Evolutionary conservation across 2,113 vertebrate species (phyloP), one percentile per base, ranked within the genome.

Genomic region (Agapornis roseicollis): DNA sequence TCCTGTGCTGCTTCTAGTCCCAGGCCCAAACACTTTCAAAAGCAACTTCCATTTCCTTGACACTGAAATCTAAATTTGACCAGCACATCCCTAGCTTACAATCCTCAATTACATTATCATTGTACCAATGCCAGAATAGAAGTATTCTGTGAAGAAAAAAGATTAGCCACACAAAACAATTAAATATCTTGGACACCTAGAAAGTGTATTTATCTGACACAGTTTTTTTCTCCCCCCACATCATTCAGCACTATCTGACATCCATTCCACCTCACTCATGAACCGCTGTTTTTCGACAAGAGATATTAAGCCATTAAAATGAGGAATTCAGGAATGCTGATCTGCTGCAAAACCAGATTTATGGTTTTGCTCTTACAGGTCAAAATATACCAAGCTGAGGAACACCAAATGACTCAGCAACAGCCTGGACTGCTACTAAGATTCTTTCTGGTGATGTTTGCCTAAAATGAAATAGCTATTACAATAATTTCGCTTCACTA

Each of bases 341-440:
- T 88, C 31, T 89, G 68, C 69, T 94, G 68, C 70, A 88, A 85
- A 78, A 97, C 89, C 56, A 96, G 64, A 97, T 94, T 92, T 88
- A 79, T 68, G 71, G 74, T 41, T 92, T 81, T 79, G 39, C 52
- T 95, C 84, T 73, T 78, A 95, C 88, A 95, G 68, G 91, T 91
- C 90, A 95, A 91, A 94, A 94, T 88, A 94, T 25, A 92, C n/a
- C 29, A 8, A 82, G 31, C 74, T 52, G 63, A 96, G 53, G 96
- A 97, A 94, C 47, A 79, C 52, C 61, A 95, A 96, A 77, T 96
- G 94, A 96, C 89, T 96, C 90, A 95, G 78, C 68, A 96, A 94
- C 94, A 78, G 65, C 78, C 78, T 89, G 33, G 87, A 84, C 50
- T 90, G 44, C 74, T 97, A 95, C 88, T 93, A 85, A 92, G 84